These are phyloP conservation scores for Dioctria linearis DNA, from an alignment of 2,888 invertebrate genomes.

Conservation along the genomic window DNA sequence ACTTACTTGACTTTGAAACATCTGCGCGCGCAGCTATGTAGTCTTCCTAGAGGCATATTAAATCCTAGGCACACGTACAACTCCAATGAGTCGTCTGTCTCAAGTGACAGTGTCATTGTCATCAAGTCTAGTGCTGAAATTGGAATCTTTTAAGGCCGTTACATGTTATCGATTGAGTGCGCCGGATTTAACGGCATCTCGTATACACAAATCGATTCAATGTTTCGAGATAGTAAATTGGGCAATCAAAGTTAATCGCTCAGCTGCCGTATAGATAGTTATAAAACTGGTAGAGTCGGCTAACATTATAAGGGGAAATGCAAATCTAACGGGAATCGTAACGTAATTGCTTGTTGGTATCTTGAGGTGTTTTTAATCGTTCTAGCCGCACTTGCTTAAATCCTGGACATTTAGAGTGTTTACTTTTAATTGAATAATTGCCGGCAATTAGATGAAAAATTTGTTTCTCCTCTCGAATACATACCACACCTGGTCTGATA, in stretches of 20 bases:
- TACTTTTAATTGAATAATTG: not conserved
- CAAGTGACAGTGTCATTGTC: conserved; percentile 25
- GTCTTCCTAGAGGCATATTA: not conserved
- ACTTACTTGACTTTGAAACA: too few relatives aligned
- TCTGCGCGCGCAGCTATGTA: too few relatives aligned
- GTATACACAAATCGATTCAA: not conserved
- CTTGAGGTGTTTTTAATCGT: not conserved
- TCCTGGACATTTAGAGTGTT: not conserved
- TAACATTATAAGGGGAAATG: not conserved
- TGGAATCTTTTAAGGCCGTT: not conserved
- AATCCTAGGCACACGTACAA: not conserved
- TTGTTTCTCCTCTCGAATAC: too few relatives aligned
- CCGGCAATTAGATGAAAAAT: too few relatives aligned
- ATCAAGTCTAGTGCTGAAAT: not conserved
- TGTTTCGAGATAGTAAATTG: conserved; percentile 22
- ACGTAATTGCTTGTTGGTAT: not conserved
- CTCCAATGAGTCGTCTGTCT: not conserved
- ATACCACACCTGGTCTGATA: not conserved
- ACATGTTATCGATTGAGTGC: not conserved
- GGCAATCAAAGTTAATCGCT: conserved; percentile 40
- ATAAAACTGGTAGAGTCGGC: conserved; percentile 4
- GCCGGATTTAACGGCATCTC: not conserved
- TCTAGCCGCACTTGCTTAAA: not conserved
- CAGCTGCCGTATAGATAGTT: conserved; percentile 1
- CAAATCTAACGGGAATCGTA: not conserved